Base-by-base conservation (phyloP, 2,113 vertebrate genomes). In the Bombycilla garrulus region DNA sequence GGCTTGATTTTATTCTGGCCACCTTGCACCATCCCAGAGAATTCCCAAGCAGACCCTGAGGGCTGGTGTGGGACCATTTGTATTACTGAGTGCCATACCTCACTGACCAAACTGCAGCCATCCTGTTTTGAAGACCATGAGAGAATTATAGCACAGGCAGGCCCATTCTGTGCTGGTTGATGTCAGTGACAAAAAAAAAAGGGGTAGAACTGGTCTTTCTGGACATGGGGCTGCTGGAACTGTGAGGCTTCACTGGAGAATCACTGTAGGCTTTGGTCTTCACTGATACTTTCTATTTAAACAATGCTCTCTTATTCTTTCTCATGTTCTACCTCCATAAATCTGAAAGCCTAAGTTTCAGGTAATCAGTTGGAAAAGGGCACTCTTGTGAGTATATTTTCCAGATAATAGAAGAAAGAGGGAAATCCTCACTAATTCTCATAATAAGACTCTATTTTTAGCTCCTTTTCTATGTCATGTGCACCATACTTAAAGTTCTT, bases 111-210 rank as follows among this genome's bases (percentile, higher is more conserved):
- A 87, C 65, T 61, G n/a, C 45, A 91, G 44, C 24, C 45, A 72
- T 26, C 11, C 50, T 88, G 3, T 36, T 91, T 51, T 36, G 66
- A 79, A 79, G 36, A 48, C 20, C 36, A 22, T 18, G 29, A 67
- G 24, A 69, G 6, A 57, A n/a, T 44, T 69, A 6, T 11, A 33
- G 26, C 4, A 58, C 0, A 2, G 15, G 54, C 5, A 60, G 13
- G 14, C 15, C 35, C 18, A 61, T 33, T 82, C 36, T 60, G 13
- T 62, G 60, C 26, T 51, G 16, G 6, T 22, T 42, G 47, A 4
- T 36, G 24, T 56, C 44, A 76, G 70, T n/a, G 22, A 15, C 65
- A 50, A 35, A 35, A 80, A 77, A 71, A 79, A 67, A 7, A 23
- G 31, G 25, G 3, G 31, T 51, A 72, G 19, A 79, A 76, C 10